These are phyloP conservation scores for Molossus molossus DNA, from an alignment of 2,797 vertebrate genomes.

Conservation along the genomic window DNA sequence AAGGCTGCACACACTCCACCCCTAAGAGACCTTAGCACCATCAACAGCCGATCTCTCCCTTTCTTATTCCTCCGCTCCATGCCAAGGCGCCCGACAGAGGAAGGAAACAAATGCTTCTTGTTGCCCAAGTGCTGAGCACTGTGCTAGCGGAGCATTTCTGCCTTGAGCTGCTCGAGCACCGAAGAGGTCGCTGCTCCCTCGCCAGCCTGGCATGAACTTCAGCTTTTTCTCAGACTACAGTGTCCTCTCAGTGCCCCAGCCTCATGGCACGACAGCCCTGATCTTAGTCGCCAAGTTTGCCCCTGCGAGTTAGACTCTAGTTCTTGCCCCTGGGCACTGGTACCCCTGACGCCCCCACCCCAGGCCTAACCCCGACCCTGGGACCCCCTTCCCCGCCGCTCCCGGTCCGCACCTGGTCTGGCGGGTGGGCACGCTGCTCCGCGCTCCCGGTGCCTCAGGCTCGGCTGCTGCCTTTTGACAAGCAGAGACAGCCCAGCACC, in stretches of 20 bases:
- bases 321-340: neutral
- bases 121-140: conserved; percentile 17
- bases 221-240: conserved; percentile 24
- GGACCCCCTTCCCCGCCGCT: neutral
- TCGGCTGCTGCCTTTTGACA: conserved; percentile 83
- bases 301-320: neutral
- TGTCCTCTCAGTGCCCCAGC: conserved; percentile 51
- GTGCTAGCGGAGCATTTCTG: conserved; percentile 22
- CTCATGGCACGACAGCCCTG: conserved; percentile 67
- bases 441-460: conserved; percentile 37
- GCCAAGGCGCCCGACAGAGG: neutral
- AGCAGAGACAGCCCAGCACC: conserved; percentile 80
- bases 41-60: neutral
- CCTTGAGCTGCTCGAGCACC: neutral
- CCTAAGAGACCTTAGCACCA: conserved; percentile 9
- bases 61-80: conserved; percentile 1
- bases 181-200: neutral
- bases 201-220: conserved; percentile 48
- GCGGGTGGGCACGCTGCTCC: conserved; percentile 57
- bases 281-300: conserved; percentile 63
- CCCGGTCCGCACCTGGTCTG: conserved; percentile 79
- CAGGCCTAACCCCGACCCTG: too few relatives aligned
- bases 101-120: conserved; percentile 64
- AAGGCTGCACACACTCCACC: conserved; percentile 11
- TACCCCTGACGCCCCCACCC: neutral